Conservation (phyloP, 2,113 vertebrate species). For the Pleuronectes platessa region DNA sequence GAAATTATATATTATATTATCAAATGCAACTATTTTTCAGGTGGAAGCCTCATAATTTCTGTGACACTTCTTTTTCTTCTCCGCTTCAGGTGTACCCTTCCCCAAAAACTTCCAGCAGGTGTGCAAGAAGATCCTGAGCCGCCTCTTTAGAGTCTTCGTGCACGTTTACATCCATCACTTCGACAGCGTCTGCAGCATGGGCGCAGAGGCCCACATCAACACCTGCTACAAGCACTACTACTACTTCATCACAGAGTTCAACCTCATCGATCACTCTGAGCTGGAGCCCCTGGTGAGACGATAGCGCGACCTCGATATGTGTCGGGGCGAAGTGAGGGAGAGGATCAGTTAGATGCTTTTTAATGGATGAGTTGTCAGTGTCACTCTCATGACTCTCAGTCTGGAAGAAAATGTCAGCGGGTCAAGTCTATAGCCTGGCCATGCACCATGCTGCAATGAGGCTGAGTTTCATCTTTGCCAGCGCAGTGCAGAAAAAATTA, state of each 20-base stretch:
- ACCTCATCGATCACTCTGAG: constrained; percentile 93
- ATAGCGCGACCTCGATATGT: not conserved
- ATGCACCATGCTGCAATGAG: not conserved
- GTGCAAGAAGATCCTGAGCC: constrained; percentile 97
- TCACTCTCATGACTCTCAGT: not conserved
- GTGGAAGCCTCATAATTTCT: not conserved
- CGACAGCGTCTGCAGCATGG: constrained; percentile 95
- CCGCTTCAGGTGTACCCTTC: constrained; percentile 90
- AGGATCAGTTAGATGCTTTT: not conserved
- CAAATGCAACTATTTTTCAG: not conserved
- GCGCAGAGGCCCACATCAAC: constrained; percentile 96
- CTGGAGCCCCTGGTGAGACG: constrained; percentile 94
- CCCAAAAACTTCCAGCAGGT: constrained; percentile 98
- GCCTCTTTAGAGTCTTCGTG: constrained; percentile 96
- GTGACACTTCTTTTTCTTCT: constrained; percentile 20
- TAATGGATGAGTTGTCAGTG: not conserved
- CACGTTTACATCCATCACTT: constrained; percentile 99
- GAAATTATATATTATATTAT: too few species aligned
- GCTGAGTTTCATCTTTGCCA: not conserved
- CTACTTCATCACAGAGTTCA: constrained; percentile 97
- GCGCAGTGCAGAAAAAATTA: not conserved
- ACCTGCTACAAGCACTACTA: constrained; percentile 99
- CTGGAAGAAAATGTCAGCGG: not conserved
- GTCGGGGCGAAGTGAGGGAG: constrained; percentile 9
- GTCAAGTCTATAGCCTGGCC: not conserved